A percentile compares a stretch with the other conserved stretches of the same genome.
phyloP scores from a whole-genome alignment of 2,888 invertebrate genomes.

The Eucera pruinosa region DNA sequence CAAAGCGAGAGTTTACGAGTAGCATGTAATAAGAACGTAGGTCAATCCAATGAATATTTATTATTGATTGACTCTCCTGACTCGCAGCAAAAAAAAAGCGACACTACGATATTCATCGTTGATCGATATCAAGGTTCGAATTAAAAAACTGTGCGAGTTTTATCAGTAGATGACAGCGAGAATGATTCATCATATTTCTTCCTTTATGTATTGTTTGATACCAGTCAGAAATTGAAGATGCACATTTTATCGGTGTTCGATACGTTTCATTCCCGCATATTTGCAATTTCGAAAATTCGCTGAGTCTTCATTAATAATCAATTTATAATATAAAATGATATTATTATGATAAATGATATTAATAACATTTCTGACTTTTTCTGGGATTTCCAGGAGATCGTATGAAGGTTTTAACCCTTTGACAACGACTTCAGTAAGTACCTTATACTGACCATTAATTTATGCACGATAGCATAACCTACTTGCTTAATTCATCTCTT shows the following conservation, averaged over 20 bases:
- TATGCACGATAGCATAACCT: too few species aligned
- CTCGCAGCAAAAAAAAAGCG: neutral
- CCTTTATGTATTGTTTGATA: neutral
- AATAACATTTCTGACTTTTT: neutral
- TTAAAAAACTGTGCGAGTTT: neutral
- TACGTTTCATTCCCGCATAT: neutral
- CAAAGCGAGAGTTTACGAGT: neutral
- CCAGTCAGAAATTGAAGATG: neutral
- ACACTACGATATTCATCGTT: neutral
- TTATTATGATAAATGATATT: neutral
- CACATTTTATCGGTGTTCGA: neutral
- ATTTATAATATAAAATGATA: neutral
- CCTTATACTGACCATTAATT: too few species aligned
- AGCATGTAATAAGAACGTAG: neutral
- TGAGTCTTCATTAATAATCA: neutral
- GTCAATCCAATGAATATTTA: conserved; percentile 15
- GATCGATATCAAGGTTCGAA: conserved; percentile 5
- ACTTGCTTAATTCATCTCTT: too few species aligned
- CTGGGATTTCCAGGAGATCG: neutral
- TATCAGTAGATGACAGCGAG: conserved; percentile 14
- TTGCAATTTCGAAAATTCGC: neutral
- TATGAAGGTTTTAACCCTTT: too few species aligned
- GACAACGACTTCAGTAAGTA: too few species aligned
- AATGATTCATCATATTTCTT: conserved; percentile 3
- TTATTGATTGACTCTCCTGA: neutral